Conservation (phyloP, 1,140 invertebrate genomes). For the Nomia melanderi region DNA sequence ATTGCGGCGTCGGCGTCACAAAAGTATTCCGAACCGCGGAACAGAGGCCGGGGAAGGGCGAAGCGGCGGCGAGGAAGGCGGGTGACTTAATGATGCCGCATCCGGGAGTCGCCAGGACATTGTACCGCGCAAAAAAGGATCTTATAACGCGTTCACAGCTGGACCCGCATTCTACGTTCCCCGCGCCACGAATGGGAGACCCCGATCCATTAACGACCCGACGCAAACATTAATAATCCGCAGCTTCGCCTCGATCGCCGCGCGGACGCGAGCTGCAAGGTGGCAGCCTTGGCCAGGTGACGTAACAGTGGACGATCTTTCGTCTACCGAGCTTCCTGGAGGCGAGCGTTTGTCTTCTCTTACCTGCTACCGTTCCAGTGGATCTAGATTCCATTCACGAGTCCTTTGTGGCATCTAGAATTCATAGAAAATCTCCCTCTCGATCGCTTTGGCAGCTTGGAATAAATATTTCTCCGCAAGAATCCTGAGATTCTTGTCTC, state of each 20-base stretch:
- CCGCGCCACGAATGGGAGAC: constrained; percentile 61
- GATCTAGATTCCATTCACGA: neutral
- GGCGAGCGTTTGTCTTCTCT: constrained; percentile 19
- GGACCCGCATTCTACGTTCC: constrained; percentile 70
- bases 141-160: constrained; percentile 72
- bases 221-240: constrained; percentile 70
- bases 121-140: constrained; percentile 69
- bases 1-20: constrained; percentile 21
- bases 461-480: too few relatives aligned
- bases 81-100: constrained; percentile 74
- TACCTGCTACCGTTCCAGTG: neutral
- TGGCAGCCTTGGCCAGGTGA: constrained; percentile 62
- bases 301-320: constrained; percentile 58
- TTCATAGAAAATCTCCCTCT: too few relatives aligned
- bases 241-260: constrained; percentile 59
- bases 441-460: too few relatives aligned
- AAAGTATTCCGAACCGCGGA: constrained; percentile 17
- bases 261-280: constrained; percentile 62
- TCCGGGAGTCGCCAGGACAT: constrained; percentile 74
- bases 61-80: constrained; percentile 18
- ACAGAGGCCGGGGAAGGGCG: constrained; percentile 23
- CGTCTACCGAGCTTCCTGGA: constrained; percentile 59
- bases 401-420: too few relatives aligned
- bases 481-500: too few relatives aligned
- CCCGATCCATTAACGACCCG: constrained; percentile 69